Conservation (phyloP, 64 coral and sea anemone species). For the Acropora yongei region DNA sequence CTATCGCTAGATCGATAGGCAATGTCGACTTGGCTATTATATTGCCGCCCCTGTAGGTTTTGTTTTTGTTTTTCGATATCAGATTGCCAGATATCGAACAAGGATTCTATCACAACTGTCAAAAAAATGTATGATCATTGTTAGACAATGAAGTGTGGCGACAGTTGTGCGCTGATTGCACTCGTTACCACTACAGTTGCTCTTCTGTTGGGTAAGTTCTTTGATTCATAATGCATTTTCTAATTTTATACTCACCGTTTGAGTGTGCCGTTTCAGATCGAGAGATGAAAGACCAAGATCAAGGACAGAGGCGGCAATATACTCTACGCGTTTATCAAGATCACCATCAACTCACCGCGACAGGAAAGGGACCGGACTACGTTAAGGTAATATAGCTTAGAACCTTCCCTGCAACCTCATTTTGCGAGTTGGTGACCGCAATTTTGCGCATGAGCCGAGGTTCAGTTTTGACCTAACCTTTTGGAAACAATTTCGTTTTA, state of each 20-base stretch:
- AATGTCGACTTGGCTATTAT: conserved; percentile 35
- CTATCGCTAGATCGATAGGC: conserved; percentile 21
- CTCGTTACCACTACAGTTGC: not conserved
- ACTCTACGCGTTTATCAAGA: conserved; percentile 36
- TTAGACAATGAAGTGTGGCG: not conserved
- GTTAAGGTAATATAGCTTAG: not conserved
- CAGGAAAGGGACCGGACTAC: not conserved
- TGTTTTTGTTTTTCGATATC: not conserved
- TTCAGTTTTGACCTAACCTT: too few species aligned
- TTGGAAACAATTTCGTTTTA: too few species aligned
- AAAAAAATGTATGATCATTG: not conserved
- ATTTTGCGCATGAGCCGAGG: too few species aligned
- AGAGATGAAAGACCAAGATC: not conserved
- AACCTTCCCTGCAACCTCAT: not conserved
- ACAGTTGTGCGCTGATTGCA: conserved; percentile 6
- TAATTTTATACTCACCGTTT: not conserved
- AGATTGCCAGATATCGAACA: not conserved
- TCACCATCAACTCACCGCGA: not conserved
- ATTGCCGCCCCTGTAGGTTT: conserved; percentile 23
- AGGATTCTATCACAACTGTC: conserved; percentile 14
- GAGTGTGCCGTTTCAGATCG: conserved; percentile 19
- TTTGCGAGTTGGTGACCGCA: too few species aligned
- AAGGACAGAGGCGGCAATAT: conserved; percentile 41
- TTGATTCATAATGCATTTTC: not conserved
- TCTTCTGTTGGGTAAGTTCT: not conserved